A percentile compares a stretch with the other conserved stretches of the same genome.
Evolutionary conservation across 1,140 invertebrate genomes (phyloP).

Genomic region (Charaxes varanes): DNA sequence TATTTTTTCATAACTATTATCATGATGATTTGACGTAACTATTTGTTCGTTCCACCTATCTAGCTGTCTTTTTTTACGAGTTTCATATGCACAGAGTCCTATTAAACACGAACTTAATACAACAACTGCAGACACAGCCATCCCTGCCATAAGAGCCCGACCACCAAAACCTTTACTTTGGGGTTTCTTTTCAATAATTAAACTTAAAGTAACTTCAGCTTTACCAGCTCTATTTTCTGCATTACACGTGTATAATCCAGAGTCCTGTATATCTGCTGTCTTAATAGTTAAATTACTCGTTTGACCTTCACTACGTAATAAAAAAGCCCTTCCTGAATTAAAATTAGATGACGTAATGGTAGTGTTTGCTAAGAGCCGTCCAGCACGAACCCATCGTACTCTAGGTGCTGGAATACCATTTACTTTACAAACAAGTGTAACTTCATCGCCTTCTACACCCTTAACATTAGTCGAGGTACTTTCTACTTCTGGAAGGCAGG

Average conservation of each 20-base stretch:
- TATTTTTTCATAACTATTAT: constrained; percentile 84
- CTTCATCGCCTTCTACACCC: constrained; percentile 81
- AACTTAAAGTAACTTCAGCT: constrained; percentile 80
- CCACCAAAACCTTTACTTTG: constrained; percentile 77
- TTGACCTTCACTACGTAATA: constrained; percentile 62
- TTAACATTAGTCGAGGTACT: constrained; percentile 74
- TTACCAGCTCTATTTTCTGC: constrained; percentile 86
- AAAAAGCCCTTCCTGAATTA: constrained; percentile 59
- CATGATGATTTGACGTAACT: constrained; percentile 73
- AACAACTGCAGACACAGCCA: constrained; percentile 67
- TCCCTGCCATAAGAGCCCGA: constrained; percentile 76
- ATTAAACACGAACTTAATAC: constrained; percentile 63
- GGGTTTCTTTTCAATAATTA: constrained; percentile 78
- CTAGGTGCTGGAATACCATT: constrained; percentile 80
- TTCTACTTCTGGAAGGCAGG: constrained; percentile 81
- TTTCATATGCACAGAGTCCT: constrained; percentile 61
- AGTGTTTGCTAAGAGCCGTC: constrained; percentile 60
- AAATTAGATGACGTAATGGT: constrained; percentile 64
- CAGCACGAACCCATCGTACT: constrained; percentile 75
- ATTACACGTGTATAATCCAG: constrained; percentile 82
- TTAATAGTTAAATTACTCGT: constrained; percentile 83
- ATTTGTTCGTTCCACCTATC: constrained; percentile 73
- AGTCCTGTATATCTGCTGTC: constrained; percentile 80
- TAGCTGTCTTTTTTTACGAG: constrained; percentile 63
- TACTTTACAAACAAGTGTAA: constrained; percentile 82